phyloP scores from a whole-genome alignment of 1,140 invertebrate genomes.

The Sesamia nonagrioides region DNA sequence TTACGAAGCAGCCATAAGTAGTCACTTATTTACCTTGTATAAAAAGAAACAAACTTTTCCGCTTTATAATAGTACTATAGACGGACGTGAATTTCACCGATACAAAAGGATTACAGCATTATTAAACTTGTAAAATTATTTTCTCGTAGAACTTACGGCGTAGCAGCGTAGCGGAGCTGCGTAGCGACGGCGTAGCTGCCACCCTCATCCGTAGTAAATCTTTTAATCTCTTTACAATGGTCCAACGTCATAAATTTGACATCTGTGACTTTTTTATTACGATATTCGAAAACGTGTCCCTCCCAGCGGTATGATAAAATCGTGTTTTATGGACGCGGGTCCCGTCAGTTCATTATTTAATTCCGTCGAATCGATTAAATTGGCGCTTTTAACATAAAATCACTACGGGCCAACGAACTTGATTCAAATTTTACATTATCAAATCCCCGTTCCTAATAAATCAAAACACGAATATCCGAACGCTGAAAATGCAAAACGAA shows the following conservation, averaged over 20 bases:
- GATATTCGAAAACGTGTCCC: slow-evolving; percentile 86
- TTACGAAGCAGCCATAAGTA: neutral
- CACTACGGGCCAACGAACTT: slow-evolving; percentile 46
- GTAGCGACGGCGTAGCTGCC: slow-evolving; percentile 58
- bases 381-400: slow-evolving; percentile 68
- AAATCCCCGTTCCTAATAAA: slow-evolving; percentile 22
- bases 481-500: slow-evolving; percentile 24
- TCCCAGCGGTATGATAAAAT: slow-evolving; percentile 86
- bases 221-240: slow-evolving; percentile 87
- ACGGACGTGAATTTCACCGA: slow-evolving; percentile 44
- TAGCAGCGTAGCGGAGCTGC: slow-evolving; percentile 58
- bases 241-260: slow-evolving; percentile 86
- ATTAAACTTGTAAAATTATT: slow-evolving; percentile 68
- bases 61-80: slow-evolving; percentile 7
- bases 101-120: slow-evolving; percentile 62
- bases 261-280: slow-evolving; percentile 87
- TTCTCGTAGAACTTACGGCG: slow-evolving; percentile 61
- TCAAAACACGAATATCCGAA: slow-evolving; percentile 5
- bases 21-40: neutral
- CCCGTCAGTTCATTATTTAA: slow-evolving; percentile 85
- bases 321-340: slow-evolving; percentile 82
- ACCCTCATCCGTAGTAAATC: slow-evolving; percentile 79
- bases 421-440: slow-evolving; percentile 44
- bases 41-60: neutral
- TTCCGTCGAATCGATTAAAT: slow-evolving; percentile 81